Evolutionary conservation across 1,140 invertebrate species (phyloP).

Genomic region (Euura lappo): DNA sequence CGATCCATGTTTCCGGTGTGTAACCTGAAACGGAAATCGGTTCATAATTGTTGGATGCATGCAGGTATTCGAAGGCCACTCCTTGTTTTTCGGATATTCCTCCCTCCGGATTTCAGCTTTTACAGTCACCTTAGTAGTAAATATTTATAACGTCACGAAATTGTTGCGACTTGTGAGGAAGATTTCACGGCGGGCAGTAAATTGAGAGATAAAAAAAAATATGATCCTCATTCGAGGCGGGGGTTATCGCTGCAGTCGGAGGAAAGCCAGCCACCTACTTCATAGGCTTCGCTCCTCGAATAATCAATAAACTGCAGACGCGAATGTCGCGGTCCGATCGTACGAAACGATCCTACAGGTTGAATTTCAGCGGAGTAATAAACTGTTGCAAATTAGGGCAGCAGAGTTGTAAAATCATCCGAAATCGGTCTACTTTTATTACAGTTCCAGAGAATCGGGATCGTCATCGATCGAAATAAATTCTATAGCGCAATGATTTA

Average conservation of each 20-base stretch:
- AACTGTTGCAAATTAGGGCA: too few relatives aligned
- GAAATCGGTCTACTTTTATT: too few relatives aligned
- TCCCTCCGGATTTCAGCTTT: background rate
- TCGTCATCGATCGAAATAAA: too few relatives aligned
- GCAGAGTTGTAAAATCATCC: too few relatives aligned
- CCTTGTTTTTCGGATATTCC: background rate
- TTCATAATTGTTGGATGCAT: too few relatives aligned
- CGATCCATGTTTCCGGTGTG: conserved; percentile 57
- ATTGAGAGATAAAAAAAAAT: too few relatives aligned
- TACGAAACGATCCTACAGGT: background rate
- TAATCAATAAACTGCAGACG: background rate
- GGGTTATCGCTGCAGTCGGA: background rate
- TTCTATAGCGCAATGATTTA: too few relatives aligned
- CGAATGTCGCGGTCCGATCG: background rate
- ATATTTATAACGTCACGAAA: too few relatives aligned
- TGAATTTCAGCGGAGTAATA: background rate
- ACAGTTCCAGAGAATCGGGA: too few relatives aligned
- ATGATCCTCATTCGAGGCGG: too few relatives aligned
- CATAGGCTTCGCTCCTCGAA: background rate
- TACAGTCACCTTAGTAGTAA: background rate
- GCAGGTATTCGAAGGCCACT: background rate
- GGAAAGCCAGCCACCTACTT: background rate
- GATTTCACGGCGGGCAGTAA: too few relatives aligned
- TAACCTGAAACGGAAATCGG: conserved; percentile 45
- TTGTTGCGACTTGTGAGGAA: too few relatives aligned